Evolutionary conservation across 2,888 invertebrate genomes (phyloP).

Genomic region (Rhimphoctona megacephalus): DNA sequence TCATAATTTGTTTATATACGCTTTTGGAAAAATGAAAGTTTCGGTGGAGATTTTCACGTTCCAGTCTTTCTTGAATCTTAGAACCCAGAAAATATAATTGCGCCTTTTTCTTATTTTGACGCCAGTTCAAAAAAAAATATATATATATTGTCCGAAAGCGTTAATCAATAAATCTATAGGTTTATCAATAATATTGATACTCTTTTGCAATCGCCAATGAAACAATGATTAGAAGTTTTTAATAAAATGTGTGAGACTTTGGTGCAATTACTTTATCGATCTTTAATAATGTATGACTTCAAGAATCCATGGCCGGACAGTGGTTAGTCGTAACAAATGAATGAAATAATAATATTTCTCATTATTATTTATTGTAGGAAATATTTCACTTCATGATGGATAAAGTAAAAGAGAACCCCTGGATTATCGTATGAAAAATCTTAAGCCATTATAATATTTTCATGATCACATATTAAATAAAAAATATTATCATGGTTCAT

Average conservation of each 20-base stretch:
- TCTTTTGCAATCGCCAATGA: neutral
- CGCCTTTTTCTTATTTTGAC: neutral
- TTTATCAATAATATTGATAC: neutral
- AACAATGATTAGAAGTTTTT: neutral
- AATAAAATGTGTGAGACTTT: neutral
- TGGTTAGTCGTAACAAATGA: too few species aligned
- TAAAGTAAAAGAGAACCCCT: too few species aligned
- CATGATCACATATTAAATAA: neutral
- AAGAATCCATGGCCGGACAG: neutral
- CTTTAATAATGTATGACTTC: too few species aligned
- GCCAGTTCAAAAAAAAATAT: neutral
- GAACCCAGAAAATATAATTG: neutral
- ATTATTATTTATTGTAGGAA: neutral
- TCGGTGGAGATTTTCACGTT: neutral
- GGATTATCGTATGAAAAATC: neutral
- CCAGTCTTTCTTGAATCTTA: neutral
- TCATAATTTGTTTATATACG: neutral
- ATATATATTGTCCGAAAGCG: neutral
- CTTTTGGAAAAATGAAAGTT: neutral
- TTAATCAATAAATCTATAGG: neutral
- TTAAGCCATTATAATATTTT: neutral
- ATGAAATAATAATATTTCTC: neutral
- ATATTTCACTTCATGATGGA: too few species aligned
- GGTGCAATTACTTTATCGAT: neutral
- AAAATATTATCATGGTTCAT: too few species aligned